Percentiles rank a stretch among this genome's conserved stretches.
phyloP scores from a whole-genome alignment of 2,888 invertebrate genomes.

The Physocephala rufipes region DNA sequence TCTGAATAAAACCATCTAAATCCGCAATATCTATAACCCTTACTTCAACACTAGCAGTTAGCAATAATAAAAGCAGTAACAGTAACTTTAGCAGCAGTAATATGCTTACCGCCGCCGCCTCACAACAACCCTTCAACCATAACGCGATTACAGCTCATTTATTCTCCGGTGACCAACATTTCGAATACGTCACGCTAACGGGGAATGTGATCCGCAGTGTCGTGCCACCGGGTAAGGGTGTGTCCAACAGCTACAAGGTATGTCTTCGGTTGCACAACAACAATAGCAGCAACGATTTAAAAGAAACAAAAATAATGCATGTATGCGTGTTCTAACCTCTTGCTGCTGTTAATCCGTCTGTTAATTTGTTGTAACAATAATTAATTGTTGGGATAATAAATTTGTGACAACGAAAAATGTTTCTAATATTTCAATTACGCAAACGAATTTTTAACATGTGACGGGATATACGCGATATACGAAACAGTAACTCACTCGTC shows the following conservation, averaged over 20 bases:
- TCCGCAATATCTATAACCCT: constrained; percentile 40
- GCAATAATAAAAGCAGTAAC: constrained; percentile 37
- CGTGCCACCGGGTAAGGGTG: constrained; percentile 65
- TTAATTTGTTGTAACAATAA: too few species aligned
- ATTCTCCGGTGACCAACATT: constrained; percentile 55
- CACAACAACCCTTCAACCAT: constrained; percentile 18
- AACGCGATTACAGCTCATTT: constrained; percentile 29
- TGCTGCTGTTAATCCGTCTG: too few species aligned
- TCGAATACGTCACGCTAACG: constrained; percentile 64
- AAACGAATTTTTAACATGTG: too few species aligned
- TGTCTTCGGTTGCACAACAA: constrained; percentile 47
- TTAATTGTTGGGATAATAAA: too few species aligned
- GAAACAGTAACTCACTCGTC: not conserved
- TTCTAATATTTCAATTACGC: too few species aligned
- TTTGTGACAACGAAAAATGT: too few species aligned
- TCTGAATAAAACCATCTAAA: constrained; percentile 38
- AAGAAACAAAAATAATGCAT: too few species aligned
- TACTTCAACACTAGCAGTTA: constrained; percentile 40
- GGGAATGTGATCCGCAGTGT: constrained; percentile 66
- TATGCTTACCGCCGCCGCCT: constrained; percentile 22
- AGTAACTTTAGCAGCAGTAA: constrained; percentile 38
- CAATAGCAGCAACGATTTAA: too few species aligned
- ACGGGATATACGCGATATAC: too few species aligned
- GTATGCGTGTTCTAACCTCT: too few species aligned
- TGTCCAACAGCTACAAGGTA: constrained; percentile 61